Evolutionary conservation across 2,888 invertebrate species (phyloP).

Genomic region (Protophormia terraenovae): DNA sequence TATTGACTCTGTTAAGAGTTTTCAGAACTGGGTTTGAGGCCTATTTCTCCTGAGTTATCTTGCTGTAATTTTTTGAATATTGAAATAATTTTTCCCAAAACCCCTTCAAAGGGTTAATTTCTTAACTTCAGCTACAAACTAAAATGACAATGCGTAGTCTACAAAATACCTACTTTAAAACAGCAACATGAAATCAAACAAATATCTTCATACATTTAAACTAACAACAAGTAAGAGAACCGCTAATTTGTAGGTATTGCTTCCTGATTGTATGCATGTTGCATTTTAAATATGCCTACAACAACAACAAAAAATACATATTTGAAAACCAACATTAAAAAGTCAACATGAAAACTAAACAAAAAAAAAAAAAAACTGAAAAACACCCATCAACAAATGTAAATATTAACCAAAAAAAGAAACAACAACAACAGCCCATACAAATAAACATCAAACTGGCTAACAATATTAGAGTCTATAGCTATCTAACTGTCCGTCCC

Average conservation of each 20-base stretch:
- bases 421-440: conserved; percentile 31
- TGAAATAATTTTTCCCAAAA: no score
- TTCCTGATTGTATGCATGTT: conserved; percentile 71
- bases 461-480: not conserved
- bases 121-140: not conserved
- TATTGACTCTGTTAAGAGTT: not conserved
- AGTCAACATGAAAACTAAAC: conserved; percentile 68
- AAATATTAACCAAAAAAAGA: conserved; percentile 50
- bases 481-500: not conserved
- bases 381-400: conserved; percentile 66
- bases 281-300: conserved; percentile 76
- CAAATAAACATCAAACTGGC: conserved; percentile 37
- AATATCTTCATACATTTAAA: conserved; percentile 3
- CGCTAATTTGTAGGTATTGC: conserved; percentile 66
- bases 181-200: not conserved
- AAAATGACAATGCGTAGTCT: conserved; percentile 23
- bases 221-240: conserved; percentile 51
- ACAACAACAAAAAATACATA: no score
- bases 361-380: conserved; percentile 45
- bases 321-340: conserved; percentile 11
- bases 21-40: not conserved
- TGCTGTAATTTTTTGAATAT: no score
- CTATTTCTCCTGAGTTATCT: no score
- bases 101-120: not conserved
- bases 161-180: not conserved